These are phyloP conservation scores for Romanomermis culicivorax DNA, from an alignment of 2,888 invertebrate species.

Conservation along the genomic window DNA sequence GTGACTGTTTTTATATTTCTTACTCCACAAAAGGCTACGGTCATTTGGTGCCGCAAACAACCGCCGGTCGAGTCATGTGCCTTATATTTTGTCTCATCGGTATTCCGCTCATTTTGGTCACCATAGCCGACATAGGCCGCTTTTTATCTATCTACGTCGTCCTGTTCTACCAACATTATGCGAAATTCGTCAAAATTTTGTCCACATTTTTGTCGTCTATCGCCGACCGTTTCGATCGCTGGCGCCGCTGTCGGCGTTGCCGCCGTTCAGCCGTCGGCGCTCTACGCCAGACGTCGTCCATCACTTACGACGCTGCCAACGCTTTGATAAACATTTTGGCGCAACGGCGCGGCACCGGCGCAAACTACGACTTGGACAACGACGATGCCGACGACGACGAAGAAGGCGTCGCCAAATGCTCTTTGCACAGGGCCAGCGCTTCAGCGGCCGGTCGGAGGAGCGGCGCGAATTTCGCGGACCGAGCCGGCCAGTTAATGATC, in stretches of 20 bases:
- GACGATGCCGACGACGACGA: slow-evolving; percentile 6
- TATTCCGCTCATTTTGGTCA: slow-evolving; percentile 28
- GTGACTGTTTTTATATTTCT: no score
- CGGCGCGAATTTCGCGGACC: slow-evolving; percentile 11
- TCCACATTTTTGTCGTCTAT: background rate
- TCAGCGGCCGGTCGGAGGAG: background rate
- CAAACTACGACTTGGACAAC: slow-evolving; percentile 12
- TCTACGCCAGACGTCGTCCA: no score
- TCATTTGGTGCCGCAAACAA: slow-evolving; percentile 27
- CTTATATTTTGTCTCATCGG: slow-evolving; percentile 26
- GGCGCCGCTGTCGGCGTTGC: background rate
- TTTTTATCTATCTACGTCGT: slow-evolving; percentile 21
- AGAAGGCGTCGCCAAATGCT: background rate
- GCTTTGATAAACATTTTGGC: slow-evolving; percentile 18
- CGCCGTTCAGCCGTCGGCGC: background rate
- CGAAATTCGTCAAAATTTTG: background rate
- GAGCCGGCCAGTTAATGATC: background rate
- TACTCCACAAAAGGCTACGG: no score
- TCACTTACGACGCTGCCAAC: slow-evolving; percentile 11
- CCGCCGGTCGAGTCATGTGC: slow-evolving; percentile 23
- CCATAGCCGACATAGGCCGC: slow-evolving; percentile 28
- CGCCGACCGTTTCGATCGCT: background rate
- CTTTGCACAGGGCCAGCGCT: background rate
- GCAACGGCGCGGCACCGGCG: slow-evolving; percentile 13
- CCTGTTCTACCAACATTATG: background rate